A percentile compares a stretch with the other conserved stretches of the same genome.
These are phyloP conservation scores for Cryptoblepharus egeriae DNA, from an alignment of 2,797 vertebrate genomes.

Conservation along the genomic window DNA sequence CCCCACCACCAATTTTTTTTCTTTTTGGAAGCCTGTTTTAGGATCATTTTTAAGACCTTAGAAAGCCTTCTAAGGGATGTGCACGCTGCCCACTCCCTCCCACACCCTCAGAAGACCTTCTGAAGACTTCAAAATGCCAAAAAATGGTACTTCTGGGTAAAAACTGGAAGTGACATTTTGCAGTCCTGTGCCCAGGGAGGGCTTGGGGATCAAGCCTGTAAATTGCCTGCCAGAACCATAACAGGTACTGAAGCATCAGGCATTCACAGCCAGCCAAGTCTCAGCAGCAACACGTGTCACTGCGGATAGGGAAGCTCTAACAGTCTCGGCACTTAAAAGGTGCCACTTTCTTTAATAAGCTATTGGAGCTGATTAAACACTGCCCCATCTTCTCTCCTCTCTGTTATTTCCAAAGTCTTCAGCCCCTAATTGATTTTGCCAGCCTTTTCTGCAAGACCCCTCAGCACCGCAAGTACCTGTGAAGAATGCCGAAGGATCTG, in stretches of 20 bases:
- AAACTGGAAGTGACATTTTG: no score
- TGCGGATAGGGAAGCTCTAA: slow-evolving; percentile 4
- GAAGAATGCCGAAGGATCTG: neutral
- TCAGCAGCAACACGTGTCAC: no score
- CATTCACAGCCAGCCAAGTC: neutral
- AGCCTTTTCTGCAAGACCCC: neutral
- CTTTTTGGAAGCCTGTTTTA: no score
- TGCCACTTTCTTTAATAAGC: neutral
- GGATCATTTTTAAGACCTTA: no score
- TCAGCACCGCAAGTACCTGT: neutral
- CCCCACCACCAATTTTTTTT: no score
- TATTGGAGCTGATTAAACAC: neutral
- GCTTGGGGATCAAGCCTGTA: no score
- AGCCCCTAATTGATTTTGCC: neutral
- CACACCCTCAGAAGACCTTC: no score
- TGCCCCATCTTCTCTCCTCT: neutral
- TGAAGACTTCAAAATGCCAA: no score
- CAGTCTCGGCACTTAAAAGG: slow-evolving; percentile 16
- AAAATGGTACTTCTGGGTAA: no score
- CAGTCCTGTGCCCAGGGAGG: no score
- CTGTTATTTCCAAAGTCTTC: neutral
- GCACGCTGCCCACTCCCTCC: no score
- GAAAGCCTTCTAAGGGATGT: no score
- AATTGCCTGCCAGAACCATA: neutral
- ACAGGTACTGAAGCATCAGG: neutral